Evolutionary conservation across 2,113 vertebrate species (phyloP).

Genomic region (Anthoscopus minutus): DNA sequence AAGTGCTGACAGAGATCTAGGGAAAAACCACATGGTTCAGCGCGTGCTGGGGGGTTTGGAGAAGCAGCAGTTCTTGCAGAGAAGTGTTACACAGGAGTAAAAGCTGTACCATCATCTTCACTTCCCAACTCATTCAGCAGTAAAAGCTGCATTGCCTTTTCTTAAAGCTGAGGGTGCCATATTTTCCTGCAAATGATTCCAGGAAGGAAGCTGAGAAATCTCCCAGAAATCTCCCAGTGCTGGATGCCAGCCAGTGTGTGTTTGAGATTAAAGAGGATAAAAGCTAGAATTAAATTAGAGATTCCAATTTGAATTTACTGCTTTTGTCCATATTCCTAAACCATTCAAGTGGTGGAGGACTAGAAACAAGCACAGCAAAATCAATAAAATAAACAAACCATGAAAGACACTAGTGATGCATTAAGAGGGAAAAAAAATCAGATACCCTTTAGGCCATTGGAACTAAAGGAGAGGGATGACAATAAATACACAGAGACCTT

Average conservation of each 20-base stretch:
- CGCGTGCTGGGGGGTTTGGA: background rate
- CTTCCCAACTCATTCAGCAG: background rate
- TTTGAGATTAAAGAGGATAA: background rate
- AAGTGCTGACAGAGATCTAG: background rate
- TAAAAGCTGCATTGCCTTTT: background rate
- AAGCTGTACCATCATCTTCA: background rate
- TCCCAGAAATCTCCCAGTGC: background rate
- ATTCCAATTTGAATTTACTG: background rate
- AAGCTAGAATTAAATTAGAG: background rate
- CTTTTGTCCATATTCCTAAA: background rate
- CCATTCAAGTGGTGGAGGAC: background rate
- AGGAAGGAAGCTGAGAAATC: background rate
- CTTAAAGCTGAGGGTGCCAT: background rate
- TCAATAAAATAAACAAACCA: background rate
- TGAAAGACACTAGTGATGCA: background rate
- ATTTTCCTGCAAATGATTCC: background rate
- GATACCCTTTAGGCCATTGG: background rate
- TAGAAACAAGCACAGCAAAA: background rate
- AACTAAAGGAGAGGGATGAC: background rate
- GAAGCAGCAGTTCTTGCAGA: background rate
- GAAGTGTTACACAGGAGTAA: background rate
- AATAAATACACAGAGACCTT: background rate
- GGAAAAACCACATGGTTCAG: background rate
- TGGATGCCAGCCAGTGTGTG: accelerated
- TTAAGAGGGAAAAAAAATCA: background rate